A percentile compares a stretch with the other conserved stretches of the same genome.
phyloP scores from a whole-genome alignment of 1,140 invertebrate genomes.

The Magallana gigas region DNA sequence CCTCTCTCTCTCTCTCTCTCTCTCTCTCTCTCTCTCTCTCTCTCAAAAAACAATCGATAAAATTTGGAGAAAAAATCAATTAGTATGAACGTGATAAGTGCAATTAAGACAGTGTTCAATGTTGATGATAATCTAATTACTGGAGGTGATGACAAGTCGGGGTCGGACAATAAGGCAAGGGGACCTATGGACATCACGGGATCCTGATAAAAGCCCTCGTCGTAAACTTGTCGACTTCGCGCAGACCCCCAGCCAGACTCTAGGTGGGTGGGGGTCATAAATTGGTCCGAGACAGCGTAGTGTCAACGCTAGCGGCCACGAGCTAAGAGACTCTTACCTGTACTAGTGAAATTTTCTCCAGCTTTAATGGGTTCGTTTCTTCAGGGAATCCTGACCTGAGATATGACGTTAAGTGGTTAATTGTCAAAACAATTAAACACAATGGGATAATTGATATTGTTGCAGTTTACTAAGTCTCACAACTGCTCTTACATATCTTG shows the following conservation, averaged over 20 bases:
- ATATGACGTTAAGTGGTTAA: not conserved
- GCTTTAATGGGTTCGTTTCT: not conserved
- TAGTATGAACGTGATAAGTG: not conserved
- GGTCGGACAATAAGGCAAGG: not conserved
- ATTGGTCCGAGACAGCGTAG: not conserved
- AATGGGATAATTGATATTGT: slow-evolving; percentile 8
- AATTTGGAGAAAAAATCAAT: slow-evolving; percentile 4
- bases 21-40: slow-evolving; percentile 12
- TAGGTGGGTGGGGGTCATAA: slow-evolving; percentile 31
- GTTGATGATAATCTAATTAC: slow-evolving; percentile 28
- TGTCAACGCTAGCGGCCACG: not conserved
- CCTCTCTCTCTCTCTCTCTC: not conserved
- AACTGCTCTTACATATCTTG: not conserved
- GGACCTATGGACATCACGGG: not conserved
- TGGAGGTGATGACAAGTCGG: not conserved
- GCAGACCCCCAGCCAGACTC: not conserved
- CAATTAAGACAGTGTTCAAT: not conserved
- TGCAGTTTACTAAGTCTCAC: not conserved
- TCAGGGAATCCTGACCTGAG: not conserved
- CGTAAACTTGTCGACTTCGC: not conserved
- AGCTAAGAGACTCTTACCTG: not conserved
- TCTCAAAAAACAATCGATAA: not conserved
- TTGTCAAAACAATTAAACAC: slow-evolving; percentile 16
- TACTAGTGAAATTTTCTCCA: not conserved
- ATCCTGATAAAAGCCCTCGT: slow-evolving; percentile 3